Percentiles rank a stretch among this genome's conserved stretches.
Conservation (phyloP, 2,888 invertebrate species). For the Sarcophaga carnaria region DNA sequence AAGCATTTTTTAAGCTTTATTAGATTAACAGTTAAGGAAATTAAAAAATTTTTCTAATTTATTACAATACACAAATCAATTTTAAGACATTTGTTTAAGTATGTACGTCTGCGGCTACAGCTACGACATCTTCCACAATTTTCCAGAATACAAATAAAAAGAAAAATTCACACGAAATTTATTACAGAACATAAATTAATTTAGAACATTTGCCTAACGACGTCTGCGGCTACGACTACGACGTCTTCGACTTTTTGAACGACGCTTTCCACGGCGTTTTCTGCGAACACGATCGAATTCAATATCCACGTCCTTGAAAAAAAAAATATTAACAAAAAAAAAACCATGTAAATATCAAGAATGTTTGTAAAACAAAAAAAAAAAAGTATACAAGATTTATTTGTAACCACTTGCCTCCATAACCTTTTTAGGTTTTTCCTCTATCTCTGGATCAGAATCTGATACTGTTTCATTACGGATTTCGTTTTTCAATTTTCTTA, state of each 20-base stretch:
- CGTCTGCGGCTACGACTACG: slow-evolving; percentile 59
- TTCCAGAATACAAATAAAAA: background rate
- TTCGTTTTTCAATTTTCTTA: too few species aligned
- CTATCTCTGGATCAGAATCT: background rate
- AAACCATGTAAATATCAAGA: background rate
- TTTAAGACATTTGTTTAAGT: too few species aligned
- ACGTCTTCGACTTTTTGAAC: slow-evolving; percentile 62
- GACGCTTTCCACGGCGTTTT: slow-evolving; percentile 42
- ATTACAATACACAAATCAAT: too few species aligned
- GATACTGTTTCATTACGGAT: background rate
- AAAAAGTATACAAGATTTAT: too few species aligned
- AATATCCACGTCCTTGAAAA: slow-evolving; percentile 1
- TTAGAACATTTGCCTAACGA: slow-evolving; percentile 10
- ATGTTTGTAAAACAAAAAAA: background rate
- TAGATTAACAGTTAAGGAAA: too few species aligned
- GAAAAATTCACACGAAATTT: background rate
- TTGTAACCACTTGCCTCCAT: background rate
- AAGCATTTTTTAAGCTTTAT: too few species aligned
- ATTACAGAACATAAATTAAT: background rate
- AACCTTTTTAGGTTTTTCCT: background rate
- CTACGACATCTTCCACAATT: too few species aligned
- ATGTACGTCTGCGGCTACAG: too few species aligned
- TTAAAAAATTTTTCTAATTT: too few species aligned
- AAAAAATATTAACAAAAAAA: background rate
- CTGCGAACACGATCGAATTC: slow-evolving; percentile 42